Evolutionary conservation across 2,797 vertebrate species (phyloP), one percentile per base, ranked within the genome.

Genomic region (Pseudocheirus occidentalis): DNA sequence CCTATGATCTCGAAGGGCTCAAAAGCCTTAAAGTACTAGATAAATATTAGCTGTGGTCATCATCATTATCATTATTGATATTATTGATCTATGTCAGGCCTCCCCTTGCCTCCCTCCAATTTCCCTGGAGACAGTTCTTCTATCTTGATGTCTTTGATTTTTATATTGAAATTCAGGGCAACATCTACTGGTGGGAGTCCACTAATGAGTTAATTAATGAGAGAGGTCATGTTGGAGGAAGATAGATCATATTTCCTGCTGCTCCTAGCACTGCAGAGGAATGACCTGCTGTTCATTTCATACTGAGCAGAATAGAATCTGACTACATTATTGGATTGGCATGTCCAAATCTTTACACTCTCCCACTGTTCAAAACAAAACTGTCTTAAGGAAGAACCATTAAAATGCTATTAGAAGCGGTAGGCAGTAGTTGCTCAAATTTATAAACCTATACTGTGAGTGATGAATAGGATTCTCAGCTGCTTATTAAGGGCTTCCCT

Each of bases 391-490:
- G 55, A 95, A 95, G 94, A 96, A 90, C 92, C 95, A 96, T 97
- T 97, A 95, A 98, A 97, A 97, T 95, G 94, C 66, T 93, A 96
- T 97, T 96, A 97, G 96, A 93, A 97, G 93, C 96, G 96, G 95
- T 58, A 94, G 95, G 95, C 53, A 46, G 93, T 57, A 57, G 92
- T 92, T 95, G 57, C 91, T 5, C 31, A 94, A 56, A 93, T 62
- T 92, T 91, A 92, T 92, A 92, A 96, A 94, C 87, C 6, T 90
- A 16, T 56, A 92, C 57, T 46, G 3, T 55, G 57, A 62, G 46
- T 52, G 31, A 58, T 92, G 50, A 96, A 53, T 58, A 90, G 55
- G 54, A 90, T 52, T 13, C 62, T 93, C 40, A 73, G 93, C 92
- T 95, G 94, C 93, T 92, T 94, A 54, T 89, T 56, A 91, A 87